phyloP scores from a whole-genome alignment of 2,113 vertebrate genomes.

The Lepus europaeus region DNA sequence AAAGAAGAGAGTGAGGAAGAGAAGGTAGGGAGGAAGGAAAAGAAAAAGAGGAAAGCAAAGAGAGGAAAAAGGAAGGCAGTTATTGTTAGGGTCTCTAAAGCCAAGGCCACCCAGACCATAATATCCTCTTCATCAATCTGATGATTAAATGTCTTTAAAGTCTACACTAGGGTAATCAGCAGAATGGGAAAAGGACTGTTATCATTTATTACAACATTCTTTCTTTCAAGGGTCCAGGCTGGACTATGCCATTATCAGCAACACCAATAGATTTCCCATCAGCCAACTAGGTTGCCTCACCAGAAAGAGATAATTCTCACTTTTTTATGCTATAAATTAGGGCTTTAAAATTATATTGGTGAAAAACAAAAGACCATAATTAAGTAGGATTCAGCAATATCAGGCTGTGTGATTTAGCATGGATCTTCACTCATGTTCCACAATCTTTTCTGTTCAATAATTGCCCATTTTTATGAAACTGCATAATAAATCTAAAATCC shows the following conservation, averaged over 20 bases:
- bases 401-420: not conserved
- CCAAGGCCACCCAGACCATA: not conserved
- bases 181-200: not conserved
- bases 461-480: not conserved
- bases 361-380: not conserved
- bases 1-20: not conserved
- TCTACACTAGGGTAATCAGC: not conserved
- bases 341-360: not conserved
- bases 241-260: not conserved
- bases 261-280: not conserved
- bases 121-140: not conserved
- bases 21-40: too few relatives aligned
- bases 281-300: not conserved
- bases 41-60: not conserved
- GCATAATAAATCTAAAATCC: conserved; percentile 37
- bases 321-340: conserved; percentile 1
- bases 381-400: not conserved
- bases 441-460: not conserved
- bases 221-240: not conserved
- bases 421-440: not conserved
- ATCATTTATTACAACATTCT: not conserved
- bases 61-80: not conserved
- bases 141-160: not conserved
- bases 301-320: not conserved
- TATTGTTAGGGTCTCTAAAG: not conserved